Base-by-base conservation (phyloP, 2,888 invertebrate genomes). In the Sisyra nigra region DNA sequence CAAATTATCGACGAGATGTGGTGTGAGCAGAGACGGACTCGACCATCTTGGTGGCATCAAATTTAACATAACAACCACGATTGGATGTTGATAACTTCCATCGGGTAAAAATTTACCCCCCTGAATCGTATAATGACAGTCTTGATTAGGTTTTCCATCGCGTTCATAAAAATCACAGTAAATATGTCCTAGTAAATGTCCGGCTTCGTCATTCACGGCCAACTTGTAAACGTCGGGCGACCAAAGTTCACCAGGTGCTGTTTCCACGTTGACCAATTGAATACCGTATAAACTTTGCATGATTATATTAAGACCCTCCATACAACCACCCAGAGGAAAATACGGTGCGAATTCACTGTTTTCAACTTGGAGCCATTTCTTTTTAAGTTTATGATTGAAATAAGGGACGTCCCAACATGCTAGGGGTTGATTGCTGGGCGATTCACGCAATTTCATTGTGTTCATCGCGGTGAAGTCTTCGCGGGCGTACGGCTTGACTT, bases 81-180 rank as follows among this genome's bases (percentile, higher is more conserved):
- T 76, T 0, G 96, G 94, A 55, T 77, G 77, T 71, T 92, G 92
- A 57, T 94, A 96, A 11, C 71, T 68, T 2, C 87, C 87, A 56
- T 89, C 80, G 0, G 76, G 57, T 46, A 85, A 60, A 45, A 71
- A 61, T 59, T 87, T 82, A 5, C 97, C 96, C 8, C 97, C 97
- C 57, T 85, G 81, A 51, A 99, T 94, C 0, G 98, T 98, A 65
- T 94, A 98, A 63, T 99, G 98, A 55, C 98, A 98, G 62, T 99
- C 98, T 67, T 94, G 94, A 62, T 87, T 82, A 4, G 89, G 86
- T 65, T 98, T 98, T n/a, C 83, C 83, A 17, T 71, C 66, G 42
- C 94, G 68, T 62, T 89, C 88, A 58, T 86, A 97, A 56, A 98
- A 82, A 66, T 99, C 98, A 62, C 97, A 94, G 65, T 97, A 98